These are phyloP conservation scores for Bellardia bayeri DNA, from an alignment of 2,888 invertebrate species.

Conservation along the genomic window DNA sequence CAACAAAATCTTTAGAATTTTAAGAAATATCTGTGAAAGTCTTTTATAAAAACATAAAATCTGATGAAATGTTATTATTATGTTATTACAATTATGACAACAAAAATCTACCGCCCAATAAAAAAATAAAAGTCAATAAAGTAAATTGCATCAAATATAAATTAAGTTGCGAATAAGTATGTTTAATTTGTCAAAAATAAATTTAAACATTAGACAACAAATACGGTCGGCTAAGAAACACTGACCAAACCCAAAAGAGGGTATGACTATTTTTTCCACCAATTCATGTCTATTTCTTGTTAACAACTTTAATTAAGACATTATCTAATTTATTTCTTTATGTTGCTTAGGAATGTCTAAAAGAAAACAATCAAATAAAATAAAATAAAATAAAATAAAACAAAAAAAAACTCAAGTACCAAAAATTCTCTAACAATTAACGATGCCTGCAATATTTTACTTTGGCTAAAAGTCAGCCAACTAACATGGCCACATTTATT, in stretches of 20 bases:
- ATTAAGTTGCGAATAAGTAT: background rate
- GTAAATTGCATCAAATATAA: background rate
- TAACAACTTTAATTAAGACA: slow-evolving; percentile 70
- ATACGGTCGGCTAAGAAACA: background rate
- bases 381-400: slow-evolving; percentile 16
- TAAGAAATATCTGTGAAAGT: too few species aligned
- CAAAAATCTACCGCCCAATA: too few species aligned
- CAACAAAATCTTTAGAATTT: too few species aligned
- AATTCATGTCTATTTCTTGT: slow-evolving; percentile 16
- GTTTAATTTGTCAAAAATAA: slow-evolving; percentile 54
- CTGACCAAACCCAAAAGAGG: slow-evolving; percentile 41
- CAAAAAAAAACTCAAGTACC: slow-evolving; percentile 40
- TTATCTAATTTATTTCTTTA: slow-evolving; percentile 60
- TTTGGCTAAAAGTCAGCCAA: slow-evolving; percentile 24
- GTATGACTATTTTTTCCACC: slow-evolving; percentile 5
- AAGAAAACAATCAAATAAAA: slow-evolving; percentile 47
- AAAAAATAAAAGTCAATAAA: background rate
- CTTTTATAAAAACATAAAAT: too few species aligned
- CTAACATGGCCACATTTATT: background rate
- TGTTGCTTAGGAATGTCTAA: slow-evolving; percentile 49
- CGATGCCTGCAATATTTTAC: slow-evolving; percentile 20
- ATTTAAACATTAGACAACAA: slow-evolving; percentile 43
- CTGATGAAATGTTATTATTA: too few species aligned
- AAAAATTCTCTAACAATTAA: slow-evolving; percentile 68
- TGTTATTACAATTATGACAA: too few species aligned